Conservation (phyloP, 2,797 vertebrate species). For the Nannoperca australis region DNA sequence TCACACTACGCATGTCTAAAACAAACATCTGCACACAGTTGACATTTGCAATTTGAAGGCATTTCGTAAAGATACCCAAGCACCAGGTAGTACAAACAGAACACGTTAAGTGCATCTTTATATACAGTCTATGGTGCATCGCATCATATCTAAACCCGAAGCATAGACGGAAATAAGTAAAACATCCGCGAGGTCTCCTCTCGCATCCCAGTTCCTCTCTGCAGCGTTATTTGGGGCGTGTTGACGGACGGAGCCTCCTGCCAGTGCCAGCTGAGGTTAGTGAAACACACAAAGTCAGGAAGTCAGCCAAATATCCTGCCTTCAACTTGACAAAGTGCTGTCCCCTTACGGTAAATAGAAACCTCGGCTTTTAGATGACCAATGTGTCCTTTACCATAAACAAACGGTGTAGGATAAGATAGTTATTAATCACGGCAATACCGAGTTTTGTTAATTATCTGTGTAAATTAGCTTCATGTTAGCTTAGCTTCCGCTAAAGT, state of each 20-base stretch:
- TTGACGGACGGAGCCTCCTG: constrained; percentile 28
- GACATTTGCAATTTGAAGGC: not conserved
- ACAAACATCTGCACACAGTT: not conserved
- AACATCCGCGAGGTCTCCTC: rapidly evolving
- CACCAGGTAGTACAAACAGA: too few relatives aligned
- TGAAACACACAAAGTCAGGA: not conserved
- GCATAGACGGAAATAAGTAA: constrained; percentile 11
- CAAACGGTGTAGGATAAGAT: rapidly evolving
- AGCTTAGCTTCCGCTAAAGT: constrained; percentile 29
- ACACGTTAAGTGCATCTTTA: too few relatives aligned
- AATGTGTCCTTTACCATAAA: rapidly evolving
- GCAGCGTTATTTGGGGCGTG: constrained; percentile 45
- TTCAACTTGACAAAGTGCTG: not conserved
- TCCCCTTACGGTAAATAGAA: constrained; percentile 50
- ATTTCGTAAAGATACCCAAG: not conserved
- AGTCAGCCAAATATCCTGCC: not conserved
- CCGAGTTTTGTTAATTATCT: rapidly evolving
- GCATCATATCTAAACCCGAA: rapidly evolving
- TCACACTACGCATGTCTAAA: not conserved
- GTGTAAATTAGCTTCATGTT: constrained; percentile 23
- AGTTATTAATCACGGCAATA: not conserved
- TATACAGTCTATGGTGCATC: too few relatives aligned
- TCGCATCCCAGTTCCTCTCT: not conserved
- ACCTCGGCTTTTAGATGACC: rapidly evolving
- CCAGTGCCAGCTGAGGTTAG: constrained; percentile 6